Conservation (phyloP, 2,113 vertebrate genomes). For the Dicentrarchus labrax region DNA sequence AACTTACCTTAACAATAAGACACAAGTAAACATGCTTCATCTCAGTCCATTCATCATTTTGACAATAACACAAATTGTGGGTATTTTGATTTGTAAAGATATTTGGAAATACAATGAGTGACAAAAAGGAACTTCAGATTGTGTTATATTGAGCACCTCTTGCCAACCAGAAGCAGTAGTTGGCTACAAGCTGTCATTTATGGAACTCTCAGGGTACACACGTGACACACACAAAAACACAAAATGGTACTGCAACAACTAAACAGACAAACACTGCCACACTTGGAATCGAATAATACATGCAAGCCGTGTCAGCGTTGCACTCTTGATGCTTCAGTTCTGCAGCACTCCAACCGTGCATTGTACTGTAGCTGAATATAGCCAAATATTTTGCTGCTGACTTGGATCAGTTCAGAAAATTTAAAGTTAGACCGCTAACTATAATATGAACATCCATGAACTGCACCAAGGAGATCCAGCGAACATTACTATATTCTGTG, state of each 20-base stretch:
- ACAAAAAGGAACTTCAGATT: neutral
- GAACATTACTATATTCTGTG: slow-evolving; percentile 51
- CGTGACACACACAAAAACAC: neutral
- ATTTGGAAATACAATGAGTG: neutral
- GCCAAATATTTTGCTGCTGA: neutral
- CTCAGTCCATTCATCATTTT: neutral
- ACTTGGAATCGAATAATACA: slow-evolving; percentile 32
- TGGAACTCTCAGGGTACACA: slow-evolving; percentile 12
- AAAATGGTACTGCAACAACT: neutral
- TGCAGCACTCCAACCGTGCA: slow-evolving; percentile 37
- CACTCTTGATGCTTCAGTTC: slow-evolving; percentile 27
- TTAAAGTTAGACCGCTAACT: neutral
- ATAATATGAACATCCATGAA: neutral
- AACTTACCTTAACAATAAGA: slow-evolving; percentile 16
- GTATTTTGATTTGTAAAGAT: slow-evolving; percentile 4
- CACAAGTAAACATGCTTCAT: neutral
- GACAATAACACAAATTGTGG: neutral
- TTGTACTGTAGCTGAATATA: slow-evolving; percentile 41
- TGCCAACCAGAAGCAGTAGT: neutral
- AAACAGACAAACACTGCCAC: slow-evolving; percentile 24
- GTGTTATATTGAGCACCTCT: neutral
- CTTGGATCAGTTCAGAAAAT: neutral
- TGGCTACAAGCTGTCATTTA: slow-evolving; percentile 8
- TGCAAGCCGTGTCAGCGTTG: slow-evolving; percentile 29
- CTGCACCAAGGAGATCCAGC: slow-evolving; percentile 38